A percentile compares a stretch with the other conserved stretches of the same genome.
phyloP scores from a whole-genome alignment of 2,888 invertebrate species.

The Drosophila seclusa region DNA sequence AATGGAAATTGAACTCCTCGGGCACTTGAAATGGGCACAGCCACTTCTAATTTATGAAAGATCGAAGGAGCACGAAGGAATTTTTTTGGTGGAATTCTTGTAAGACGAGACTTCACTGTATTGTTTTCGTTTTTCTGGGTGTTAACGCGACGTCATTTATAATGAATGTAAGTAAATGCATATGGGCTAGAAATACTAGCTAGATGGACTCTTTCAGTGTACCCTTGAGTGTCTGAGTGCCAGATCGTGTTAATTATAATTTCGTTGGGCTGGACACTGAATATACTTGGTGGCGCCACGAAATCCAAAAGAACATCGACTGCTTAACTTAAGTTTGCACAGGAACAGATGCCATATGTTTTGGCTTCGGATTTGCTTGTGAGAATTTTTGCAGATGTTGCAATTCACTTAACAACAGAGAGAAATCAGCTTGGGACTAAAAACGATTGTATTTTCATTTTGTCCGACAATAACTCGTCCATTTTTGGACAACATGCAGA shows the following conservation, averaged over 20 bases:
- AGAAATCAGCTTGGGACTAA: conserved; percentile 15
- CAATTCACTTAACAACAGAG: conserved; percentile 11
- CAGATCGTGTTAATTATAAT: conserved; percentile 45
- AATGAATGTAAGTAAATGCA: conserved; percentile 45
- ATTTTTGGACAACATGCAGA: conserved; percentile 77
- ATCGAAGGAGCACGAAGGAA: conserved; percentile 14
- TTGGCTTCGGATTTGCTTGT: conserved; percentile 23
- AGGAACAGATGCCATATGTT: conserved; percentile 3
- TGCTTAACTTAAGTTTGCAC: conserved; percentile 4
- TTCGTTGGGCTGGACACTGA: conserved; percentile 30
- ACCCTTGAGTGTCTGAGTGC: conserved; percentile 40
- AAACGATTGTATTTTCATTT: conserved; percentile 54
- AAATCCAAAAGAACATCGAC: neutral
- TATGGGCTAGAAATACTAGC: conserved; percentile 8
- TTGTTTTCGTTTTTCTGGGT: conserved; percentile 62
- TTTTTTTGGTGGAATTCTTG: conserved; percentile 74
- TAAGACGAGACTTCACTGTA: conserved; percentile 71
- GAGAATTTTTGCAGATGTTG: conserved; percentile 59
- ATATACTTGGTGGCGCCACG: conserved; percentile 78
- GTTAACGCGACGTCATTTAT: conserved; percentile 82
- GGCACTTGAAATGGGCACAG: conserved; percentile 40
- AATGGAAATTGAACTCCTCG: conserved; percentile 44
- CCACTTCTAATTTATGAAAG: conserved; percentile 75
- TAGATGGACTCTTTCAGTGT: neutral
- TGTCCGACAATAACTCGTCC: conserved; percentile 55